Evolutionary conservation across 2,888 invertebrate species (phyloP), one percentile per base, ranked within the genome.

Genomic region (Sphinx pinastri): DNA sequence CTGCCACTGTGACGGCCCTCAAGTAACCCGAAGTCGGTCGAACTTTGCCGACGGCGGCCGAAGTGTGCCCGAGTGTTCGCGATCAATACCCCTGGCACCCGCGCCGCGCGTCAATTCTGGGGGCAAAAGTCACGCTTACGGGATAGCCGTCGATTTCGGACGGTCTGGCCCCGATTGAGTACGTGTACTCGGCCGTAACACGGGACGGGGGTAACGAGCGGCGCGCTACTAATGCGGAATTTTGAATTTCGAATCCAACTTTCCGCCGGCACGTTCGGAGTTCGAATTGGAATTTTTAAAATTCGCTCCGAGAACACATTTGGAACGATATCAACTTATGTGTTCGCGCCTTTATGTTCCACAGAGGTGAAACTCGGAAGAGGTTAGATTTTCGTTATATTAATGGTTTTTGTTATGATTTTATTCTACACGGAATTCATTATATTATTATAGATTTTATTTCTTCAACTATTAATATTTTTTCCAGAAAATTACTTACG

Each of bases 111-210:
- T 91, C 92, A 90, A 91, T 90, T 91, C 90, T 87, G 88, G 89
- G 90, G 88, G 87, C 90, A 93, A 90, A 93, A 94, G 94, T 94
- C 94, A 93, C 89, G 88, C 86, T 90, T 91, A 85, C 82, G 82
- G 89, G 90, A 88, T 89, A 87, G 88, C 88, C 88, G 90, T 87
- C 89, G 90, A 92, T 90, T 91, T 86, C 81, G 86, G 87, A 86
- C 88, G 87, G 90, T 86, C 89, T 88, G 85, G 79, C 81, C 84
- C 84, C 86, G 83, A 85, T 88, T 83, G 85, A 83, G 85, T 84
- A 84, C 80, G 81, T 79, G 78, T 77, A 77, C 74, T 71, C 73
- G 72, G 70, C 74, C 71, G 70, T 70, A 69, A 75, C 74, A 71
- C 68, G 69, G 74, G 77, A 77, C 77, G 80, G 81, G 81, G 82